Evolutionary conservation across 2,797 vertebrate species (phyloP).

Genomic region (Megaceryle alcyon): DNA sequence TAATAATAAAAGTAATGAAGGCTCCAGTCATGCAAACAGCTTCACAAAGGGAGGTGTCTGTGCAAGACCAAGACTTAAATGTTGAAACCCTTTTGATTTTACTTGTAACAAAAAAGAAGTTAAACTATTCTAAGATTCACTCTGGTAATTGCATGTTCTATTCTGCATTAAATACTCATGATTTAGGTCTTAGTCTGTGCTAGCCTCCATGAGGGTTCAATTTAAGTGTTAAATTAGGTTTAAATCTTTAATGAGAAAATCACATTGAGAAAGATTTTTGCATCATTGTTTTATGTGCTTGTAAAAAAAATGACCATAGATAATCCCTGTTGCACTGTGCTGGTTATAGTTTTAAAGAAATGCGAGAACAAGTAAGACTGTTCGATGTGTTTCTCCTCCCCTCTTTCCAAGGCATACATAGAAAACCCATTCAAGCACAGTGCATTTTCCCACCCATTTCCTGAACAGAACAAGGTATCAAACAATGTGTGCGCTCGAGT

Average conservation of each 20-base stretch:
- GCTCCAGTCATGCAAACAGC: not conserved
- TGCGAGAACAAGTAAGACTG: not conserved
- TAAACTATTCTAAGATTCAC: not conserved
- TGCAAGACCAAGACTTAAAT: not conserved
- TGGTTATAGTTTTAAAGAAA: not conserved
- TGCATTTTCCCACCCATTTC: not conserved
- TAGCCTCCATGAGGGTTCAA: not conserved
- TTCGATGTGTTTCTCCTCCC: not conserved
- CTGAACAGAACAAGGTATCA: not conserved
- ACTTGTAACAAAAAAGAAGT: constrained; percentile 12
- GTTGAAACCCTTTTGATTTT: constrained; percentile 6
- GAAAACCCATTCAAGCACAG: not conserved
- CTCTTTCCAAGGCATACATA: fast-evolving
- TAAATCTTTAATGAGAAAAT: constrained; percentile 22
- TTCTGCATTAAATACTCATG: not conserved
- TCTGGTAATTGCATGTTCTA: not conserved
- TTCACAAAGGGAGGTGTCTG: not conserved
- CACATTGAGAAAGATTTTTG: not conserved
- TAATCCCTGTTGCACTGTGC: not conserved
- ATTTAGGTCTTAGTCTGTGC: not conserved
- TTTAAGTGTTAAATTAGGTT: not conserved
- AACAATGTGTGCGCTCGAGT: not conserved
- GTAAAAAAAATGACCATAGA: not conserved
- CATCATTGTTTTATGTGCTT: not conserved
- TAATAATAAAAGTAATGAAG: not conserved